Percentiles rank a stretch among this genome's conserved stretches.
These are phyloP conservation scores for Erynnis tages DNA, from an alignment of 2,888 invertebrate genomes.

Conservation along the genomic window DNA sequence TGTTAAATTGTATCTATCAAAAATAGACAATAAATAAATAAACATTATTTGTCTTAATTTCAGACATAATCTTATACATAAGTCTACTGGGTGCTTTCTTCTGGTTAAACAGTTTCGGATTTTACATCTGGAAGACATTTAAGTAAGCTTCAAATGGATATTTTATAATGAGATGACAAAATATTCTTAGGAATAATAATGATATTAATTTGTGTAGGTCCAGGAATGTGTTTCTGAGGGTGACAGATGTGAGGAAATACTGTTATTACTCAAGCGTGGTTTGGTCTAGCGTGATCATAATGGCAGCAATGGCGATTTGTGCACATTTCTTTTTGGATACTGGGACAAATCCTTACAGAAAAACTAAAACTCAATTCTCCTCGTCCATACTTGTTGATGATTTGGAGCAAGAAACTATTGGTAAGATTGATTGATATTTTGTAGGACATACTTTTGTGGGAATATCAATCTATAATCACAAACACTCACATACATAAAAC, in stretches of 20 bases:
- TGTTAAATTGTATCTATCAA: too few relatives aligned
- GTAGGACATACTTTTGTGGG: too few relatives aligned
- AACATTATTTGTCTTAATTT: conserved; percentile 46
- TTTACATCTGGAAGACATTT: conserved; percentile 94
- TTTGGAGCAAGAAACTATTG: conserved; percentile 87
- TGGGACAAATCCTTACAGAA: conserved; percentile 75
- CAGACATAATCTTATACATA: conserved; percentile 89
- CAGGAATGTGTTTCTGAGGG: conserved; percentile 90
- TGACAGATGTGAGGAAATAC: conserved; percentile 92
- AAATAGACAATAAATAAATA: too few relatives aligned
- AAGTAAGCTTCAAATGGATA: conserved; percentile 72
- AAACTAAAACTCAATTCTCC: conserved; percentile 62
- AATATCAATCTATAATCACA: too few relatives aligned
- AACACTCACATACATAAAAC: too few relatives aligned
- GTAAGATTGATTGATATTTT: conserved; percentile 50
- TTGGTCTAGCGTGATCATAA: conserved; percentile 87
- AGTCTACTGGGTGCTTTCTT: conserved; percentile 91
- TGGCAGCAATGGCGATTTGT: conserved; percentile 89
- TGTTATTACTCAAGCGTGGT: conserved; percentile 92
- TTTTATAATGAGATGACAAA: conserved; percentile 15
- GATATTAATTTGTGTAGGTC: conserved; percentile 78
- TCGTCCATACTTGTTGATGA: conserved; percentile 75
- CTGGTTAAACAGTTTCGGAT: conserved; percentile 93
- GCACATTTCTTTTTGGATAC: conserved; percentile 91
- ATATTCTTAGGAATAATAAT: conserved; percentile 27